Evolutionary conservation across 2,113 vertebrate species (phyloP), one percentile per base, ranked within the genome.

Genomic region (Rhinolophus ferrumequinum): DNA sequence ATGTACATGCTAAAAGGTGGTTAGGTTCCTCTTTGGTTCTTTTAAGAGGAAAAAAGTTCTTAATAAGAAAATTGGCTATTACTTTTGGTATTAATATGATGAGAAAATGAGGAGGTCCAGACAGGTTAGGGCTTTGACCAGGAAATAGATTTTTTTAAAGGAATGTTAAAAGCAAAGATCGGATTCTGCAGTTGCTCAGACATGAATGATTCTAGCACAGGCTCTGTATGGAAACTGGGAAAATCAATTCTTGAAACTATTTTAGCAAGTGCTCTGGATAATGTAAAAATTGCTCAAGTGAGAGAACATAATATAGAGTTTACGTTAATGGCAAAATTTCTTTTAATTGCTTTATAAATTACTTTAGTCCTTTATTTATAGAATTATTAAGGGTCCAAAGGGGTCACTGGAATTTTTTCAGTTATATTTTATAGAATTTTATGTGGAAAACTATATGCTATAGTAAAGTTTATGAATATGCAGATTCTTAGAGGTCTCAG

Each of bases 321-420:
- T 47, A 87, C 92, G 66, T 83, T 96, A 96, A 90, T 47, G 54
- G 47, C 0, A 50, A 75, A 56, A 86, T 92, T 90, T 90, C 79
- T 84, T 88, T 96, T 96, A 96, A 93, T 94, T 88, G 58, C 50
- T 67, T 92, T 96, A 83, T 86, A 91, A 93, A 95, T 97, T 96
- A 80, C 90, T 77, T 66, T 38, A 97, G 30, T 22, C 41, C 38
- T 90, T 16, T 83, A 94, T 88, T 88, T 95, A 94, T 94, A 95
- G 44, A 96, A 88, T 96, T 80, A 96, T 85, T 86, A 94, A 89
- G 66, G 64, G 52, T 91, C 84, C 82, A 96, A 95, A 75, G 44
- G 69, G 87, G 83, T 96, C 89, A 88, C 81, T 94, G 94, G 88
- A 66, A 93, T 87, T 96, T 93, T 92, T 90, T 96, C 69, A 87